These are phyloP conservation scores for Cheilosia pagana DNA, from an alignment of 2,888 invertebrate species.

Conservation along the genomic window DNA sequence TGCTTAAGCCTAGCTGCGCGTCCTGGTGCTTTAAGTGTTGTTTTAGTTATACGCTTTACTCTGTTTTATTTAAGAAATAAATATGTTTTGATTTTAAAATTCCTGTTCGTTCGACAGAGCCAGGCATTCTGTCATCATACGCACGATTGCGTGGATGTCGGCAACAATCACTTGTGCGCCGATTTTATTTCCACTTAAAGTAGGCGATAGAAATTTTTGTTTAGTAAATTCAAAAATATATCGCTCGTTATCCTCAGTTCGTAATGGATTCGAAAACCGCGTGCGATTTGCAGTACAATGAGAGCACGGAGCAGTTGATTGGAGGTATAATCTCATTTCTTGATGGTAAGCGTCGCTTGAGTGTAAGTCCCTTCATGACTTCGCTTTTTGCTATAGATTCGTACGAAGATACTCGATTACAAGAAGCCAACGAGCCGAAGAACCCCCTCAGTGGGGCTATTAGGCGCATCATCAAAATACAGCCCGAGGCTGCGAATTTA, in stretches of 20 bases:
- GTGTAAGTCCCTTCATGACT: not conserved
- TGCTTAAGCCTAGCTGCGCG: not conserved
- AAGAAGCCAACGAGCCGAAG: slow-evolving; percentile 32
- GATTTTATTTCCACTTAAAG: not conserved
- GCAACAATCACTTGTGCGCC: not conserved
- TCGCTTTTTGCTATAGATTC: slow-evolving; percentile 19
- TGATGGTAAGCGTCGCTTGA: slow-evolving; percentile 73
- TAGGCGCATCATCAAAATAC: slow-evolving; percentile 45
- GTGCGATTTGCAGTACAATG: slow-evolving; percentile 20
- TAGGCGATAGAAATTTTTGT: slow-evolving; percentile 22
- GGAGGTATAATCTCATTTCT: slow-evolving; percentile 77
- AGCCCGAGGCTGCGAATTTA: slow-evolving; percentile 2
- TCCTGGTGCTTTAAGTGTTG: slow-evolving; percentile 28
- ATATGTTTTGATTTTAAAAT: not conserved
- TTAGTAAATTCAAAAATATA: slow-evolving; percentile 16
- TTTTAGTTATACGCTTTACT: slow-evolving; percentile 17
- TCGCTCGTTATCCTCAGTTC: not conserved
- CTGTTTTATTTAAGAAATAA: slow-evolving; percentile 20
- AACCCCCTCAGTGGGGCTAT: slow-evolving; percentile 47
- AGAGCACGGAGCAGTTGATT: slow-evolving; percentile 77
- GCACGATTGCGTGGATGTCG: not conserved
- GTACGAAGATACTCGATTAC: not conserved
- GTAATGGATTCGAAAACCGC: slow-evolving; percentile 46
- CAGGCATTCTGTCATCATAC: too few relatives aligned
- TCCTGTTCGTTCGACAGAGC: not conserved